Base-by-base conservation (phyloP, 64 coral and sea anemone genomes). In the Pachyseris speciosa region DNA sequence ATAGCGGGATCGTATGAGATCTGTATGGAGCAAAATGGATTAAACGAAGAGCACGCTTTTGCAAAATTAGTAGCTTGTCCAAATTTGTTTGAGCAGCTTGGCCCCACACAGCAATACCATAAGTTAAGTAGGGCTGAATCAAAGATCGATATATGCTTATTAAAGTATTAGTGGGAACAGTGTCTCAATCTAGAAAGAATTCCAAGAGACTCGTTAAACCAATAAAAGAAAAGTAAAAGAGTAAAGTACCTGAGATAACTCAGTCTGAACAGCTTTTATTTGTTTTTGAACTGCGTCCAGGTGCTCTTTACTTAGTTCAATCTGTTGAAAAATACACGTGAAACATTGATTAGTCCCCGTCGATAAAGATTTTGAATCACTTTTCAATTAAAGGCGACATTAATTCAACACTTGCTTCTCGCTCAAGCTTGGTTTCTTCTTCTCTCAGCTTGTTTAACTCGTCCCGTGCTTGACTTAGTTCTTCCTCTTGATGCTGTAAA, bases 371-470 rank as follows among this genome's bases (percentile, higher is more conserved):
- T n/a, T n/a, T n/a, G n/a, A n/a, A n/a, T n/a, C n/a, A n/a, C n/a
- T n/a, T n/a, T 30, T 76, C 24, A 17, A 45, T 19, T 17, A 76
- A 76, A 34, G 17, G 19, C 22, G 20, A 34, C 29, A 10, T 33
- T 16, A 36, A 41, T 39, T 25, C 2, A 10, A 22, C 13, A 85
- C 83, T 75, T 72, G 94, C 96, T 29, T 98, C 96, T 84, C 94
- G 87, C 75, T 98, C 96, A 39, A 98, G 61, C 24, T 98, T 91
- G 22, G 96, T 89, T 68, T 98, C 96, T 69, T 98, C 92, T 77
- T 95, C 91, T 68, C 96, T 87, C 6, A 99, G 64, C 40, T 90
- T 95, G 80, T 99, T 99, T 2, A 99, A 87, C 36, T 99, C 93
- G 6, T 93, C 80, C 52, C 92, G 92, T 15, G 96, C 96, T 47